A percentile compares a stretch with the other conserved stretches of the same genome.
These are phyloP conservation scores for Plagodis pulveraria DNA, from an alignment of 2,888 invertebrate species.

Conservation along the genomic window DNA sequence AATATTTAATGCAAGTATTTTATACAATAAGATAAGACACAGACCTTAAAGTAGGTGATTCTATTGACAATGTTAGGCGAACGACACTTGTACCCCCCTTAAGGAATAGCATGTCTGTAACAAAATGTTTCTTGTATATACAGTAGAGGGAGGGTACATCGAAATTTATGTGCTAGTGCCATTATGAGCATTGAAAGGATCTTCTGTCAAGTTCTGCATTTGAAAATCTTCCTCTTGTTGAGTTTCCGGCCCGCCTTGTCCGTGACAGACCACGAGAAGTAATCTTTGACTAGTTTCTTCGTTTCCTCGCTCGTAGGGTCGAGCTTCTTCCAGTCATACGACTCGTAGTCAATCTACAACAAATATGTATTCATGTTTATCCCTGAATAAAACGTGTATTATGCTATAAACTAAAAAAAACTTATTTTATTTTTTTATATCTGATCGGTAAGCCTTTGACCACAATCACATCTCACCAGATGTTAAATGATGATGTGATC, in stretches of 20 bases:
- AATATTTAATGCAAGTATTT: slow-evolving; percentile 60
- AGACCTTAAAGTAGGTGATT: slow-evolving; percentile 17
- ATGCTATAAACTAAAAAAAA: no score
- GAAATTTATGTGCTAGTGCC: background rate
- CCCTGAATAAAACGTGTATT: no score
- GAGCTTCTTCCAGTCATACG: slow-evolving; percentile 97
- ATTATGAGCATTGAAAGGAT: background rate
- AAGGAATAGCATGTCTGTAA: slow-evolving; percentile 11
- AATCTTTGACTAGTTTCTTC: slow-evolving; percentile 94
- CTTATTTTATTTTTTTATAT: no score
- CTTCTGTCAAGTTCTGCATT: slow-evolving; percentile 79
- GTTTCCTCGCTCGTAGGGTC: slow-evolving; percentile 92
- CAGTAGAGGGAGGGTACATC: slow-evolving; percentile 3
- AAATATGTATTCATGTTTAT: no score
- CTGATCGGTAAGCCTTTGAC: no score
- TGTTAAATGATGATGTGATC: no score
- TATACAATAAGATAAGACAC: slow-evolving; percentile 28
- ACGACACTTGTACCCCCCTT: slow-evolving; percentile 8
- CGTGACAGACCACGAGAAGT: slow-evolving; percentile 95
- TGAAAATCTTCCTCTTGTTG: slow-evolving; percentile 99
- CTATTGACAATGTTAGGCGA: slow-evolving; percentile 14
- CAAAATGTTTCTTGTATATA: slow-evolving; percentile 1
- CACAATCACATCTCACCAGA: no score
- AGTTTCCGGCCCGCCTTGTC: slow-evolving; percentile 96
- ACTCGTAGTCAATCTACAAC: slow-evolving; percentile 94